A percentile compares a stretch with the other conserved stretches of the same genome.
Evolutionary conservation across 2,888 invertebrate species (phyloP).

Genomic region (Torymus auratus): DNA sequence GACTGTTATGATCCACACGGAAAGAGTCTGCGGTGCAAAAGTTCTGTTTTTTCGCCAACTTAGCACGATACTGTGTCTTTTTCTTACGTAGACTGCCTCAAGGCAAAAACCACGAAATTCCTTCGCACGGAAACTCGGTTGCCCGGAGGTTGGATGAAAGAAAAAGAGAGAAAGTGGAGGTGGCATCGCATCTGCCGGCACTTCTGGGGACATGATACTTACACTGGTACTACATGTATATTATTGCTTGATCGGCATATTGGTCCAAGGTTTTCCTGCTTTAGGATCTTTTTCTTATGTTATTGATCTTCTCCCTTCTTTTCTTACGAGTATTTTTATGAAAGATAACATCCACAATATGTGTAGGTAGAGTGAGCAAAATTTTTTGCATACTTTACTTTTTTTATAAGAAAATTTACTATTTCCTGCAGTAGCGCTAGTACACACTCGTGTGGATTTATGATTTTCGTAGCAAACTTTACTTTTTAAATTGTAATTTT

Average conservation of each 20-base stretch:
- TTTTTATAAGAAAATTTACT: no score
- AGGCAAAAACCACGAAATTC: constrained; percentile 5
- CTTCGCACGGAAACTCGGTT: background rate
- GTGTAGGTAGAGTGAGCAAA: no score
- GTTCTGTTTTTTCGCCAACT: constrained; percentile 31
- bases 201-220: no score
- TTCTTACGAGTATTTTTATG: no score
- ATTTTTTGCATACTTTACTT: no score
- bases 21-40: background rate
- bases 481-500: no score
- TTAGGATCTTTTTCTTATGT: background rate
- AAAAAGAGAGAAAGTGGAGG: background rate
- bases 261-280: constrained; percentile 4
- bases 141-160: background rate
- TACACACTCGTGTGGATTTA: no score
- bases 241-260: constrained; percentile 30
- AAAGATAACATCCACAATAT: no score
- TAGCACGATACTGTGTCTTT: background rate
- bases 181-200: constrained; percentile 4
- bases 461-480: no score
- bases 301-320: background rate
- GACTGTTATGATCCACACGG: no score
- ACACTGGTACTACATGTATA: background rate
- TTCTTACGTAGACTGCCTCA: background rate
- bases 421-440: no score